These are phyloP conservation scores for Eupithecia vulgata DNA, from an alignment of 2,888 invertebrate species.

Conservation along the genomic window DNA sequence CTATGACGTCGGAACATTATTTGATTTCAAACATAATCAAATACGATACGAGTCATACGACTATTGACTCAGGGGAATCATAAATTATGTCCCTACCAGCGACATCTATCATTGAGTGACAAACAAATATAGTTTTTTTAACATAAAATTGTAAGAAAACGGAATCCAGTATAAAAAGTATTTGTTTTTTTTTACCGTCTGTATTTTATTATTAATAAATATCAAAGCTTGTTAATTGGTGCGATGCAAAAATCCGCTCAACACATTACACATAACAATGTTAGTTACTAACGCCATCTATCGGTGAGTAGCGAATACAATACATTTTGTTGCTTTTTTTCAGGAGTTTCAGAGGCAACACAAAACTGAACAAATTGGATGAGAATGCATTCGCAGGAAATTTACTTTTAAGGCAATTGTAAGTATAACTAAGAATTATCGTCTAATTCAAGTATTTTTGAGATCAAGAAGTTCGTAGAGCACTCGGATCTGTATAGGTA, in stretches of 20 bases:
- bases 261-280: background rate
- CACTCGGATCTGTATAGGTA: no score
- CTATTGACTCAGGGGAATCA: background rate
- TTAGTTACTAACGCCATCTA: slow-evolving; percentile 27
- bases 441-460: background rate
- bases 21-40: background rate
- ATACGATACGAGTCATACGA: background rate
- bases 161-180: no score
- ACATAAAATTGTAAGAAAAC: no score
- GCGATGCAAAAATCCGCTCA: background rate
- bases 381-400: slow-evolving; percentile 88
- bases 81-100: background rate
- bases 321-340: slow-evolving; percentile 30
- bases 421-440: slow-evolving; percentile 67
- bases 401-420: slow-evolving; percentile 87
- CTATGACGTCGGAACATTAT: background rate
- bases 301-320: slow-evolving; percentile 20
- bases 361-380: slow-evolving; percentile 84
- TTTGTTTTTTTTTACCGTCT: no score
- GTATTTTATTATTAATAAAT: background rate
- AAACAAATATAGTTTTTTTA: background rate
- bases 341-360: slow-evolving; percentile 91
- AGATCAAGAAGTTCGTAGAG: no score
- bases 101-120: background rate
- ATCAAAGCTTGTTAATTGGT: background rate